Evolutionary conservation across 2,888 invertebrate genomes (phyloP), one percentile per base, ranked within the genome.

Genomic region (Drosophila dives): DNA sequence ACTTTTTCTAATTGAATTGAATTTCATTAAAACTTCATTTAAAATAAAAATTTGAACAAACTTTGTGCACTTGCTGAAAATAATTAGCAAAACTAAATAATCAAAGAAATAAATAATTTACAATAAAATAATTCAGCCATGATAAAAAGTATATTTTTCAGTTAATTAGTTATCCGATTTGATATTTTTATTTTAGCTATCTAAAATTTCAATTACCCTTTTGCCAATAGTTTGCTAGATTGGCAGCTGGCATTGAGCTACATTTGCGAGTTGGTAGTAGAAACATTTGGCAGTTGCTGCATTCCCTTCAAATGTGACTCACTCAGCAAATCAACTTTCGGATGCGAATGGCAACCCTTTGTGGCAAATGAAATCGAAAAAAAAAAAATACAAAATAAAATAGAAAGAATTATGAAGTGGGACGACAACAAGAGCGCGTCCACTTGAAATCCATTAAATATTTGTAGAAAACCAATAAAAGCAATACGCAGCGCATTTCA

Each of bases 361-460:
- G 66, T 58, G 68, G 80, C 55, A 64, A 38, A 38, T 38, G 26
- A 64, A 38, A 20, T 2, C n/a, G 36, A 38, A 11, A 10, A 15
- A 63, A 54, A 54, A 3, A 54, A 7, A 6, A n/a, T n/a, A n/a
- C 7, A 65, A 62, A 65, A 2, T 36, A 3, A 11, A 42, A 29
- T 32, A 32, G 54, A 48, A 48, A 62, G 66, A 85, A 80, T 78
- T 82, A 86, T 89, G 88, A 89, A 89, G 88, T 87, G 89, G 69
- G 77, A 86, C 82, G 87, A 81, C 80, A 85, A 89, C 85, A 85
- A 87, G 80, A 66, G 88, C 60, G 82, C 81, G 83, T 67, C 88
- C 87, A 89, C 87, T 87, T 87, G 89, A 87, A 89, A 87, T 87
- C 87, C 87, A 87, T 87, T 87, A 87, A 87, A 89, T 87, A 87